Base-by-base conservation (phyloP, 2,113 vertebrate species). In the Bos indicus region DNA sequence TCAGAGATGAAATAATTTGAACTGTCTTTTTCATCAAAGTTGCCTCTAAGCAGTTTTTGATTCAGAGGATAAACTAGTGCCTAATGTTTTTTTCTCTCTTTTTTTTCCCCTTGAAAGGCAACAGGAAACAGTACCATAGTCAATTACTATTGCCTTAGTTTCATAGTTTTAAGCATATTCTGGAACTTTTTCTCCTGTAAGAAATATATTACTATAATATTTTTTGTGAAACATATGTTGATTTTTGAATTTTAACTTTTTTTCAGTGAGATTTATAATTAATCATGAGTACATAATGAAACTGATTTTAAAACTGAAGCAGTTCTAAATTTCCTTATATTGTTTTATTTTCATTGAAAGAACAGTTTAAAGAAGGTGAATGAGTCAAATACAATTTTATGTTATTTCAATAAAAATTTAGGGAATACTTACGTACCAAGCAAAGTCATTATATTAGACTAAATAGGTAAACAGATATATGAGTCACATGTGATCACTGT, bases 381-480 rank as follows among this genome's bases (percentile, higher is more conserved):
- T 54, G 88, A 89, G 6, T 62, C 67, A 56, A 12, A 10, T 88
- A 86, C 57, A 21, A 56, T 71, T 80, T 87, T 90, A 23, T 91
- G 59, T 85, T 96, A 91, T 82, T 88, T 96, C n/a, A 87, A 6
- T 86, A 87, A 71, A 60, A 94, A 57, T 30, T 30, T 96, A 83
- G 40, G 40, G 23, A 77, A 56, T 28, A 12, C 10, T 67, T 33
- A 8, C 2, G 1, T 86, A 80, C 57, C 23, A 59, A 64, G 25
- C 46, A 46, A 14, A 91, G 43, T 10, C 33, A 8, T 74, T 84
- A 23, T 54, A 17, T 80, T 91, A 46, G 6, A 40, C 91, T 83
- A 40, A 46, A 19, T 57, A 59, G 21, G 15, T 96, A 25, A 30
- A n/a, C 91, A 74, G 3, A 85, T 36, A 59, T 60, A 43, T 64